Base-by-base conservation (phyloP, 2,113 vertebrate species). In the Passer domesticus region DNA sequence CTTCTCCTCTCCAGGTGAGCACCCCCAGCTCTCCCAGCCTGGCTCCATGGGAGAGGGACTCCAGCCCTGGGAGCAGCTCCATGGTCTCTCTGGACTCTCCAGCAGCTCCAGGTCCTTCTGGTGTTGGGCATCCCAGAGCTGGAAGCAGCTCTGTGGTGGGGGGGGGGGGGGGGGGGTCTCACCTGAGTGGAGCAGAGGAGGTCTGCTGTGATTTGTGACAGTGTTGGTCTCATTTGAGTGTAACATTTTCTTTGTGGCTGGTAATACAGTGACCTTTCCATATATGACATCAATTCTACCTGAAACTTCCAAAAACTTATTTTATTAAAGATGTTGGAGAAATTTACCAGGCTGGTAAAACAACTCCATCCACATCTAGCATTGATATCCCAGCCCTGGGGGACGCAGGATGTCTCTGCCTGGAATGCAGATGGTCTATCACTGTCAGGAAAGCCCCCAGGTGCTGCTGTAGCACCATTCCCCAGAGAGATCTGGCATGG, bases 371-470 rank as follows among this genome's bases (percentile, higher is more conserved):
- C 2, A 0, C 8, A 3, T 15, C 35, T 44, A 33, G 27, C 74
- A 47, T 14, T 47, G 59, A 47, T 17, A 24, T 60, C 37, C 46
- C 66, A 49, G 70, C 25, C 30, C 43, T 46, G 15, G 4, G 74
- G 67, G 19, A 47, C 10, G 25, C 0, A 1, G 70, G 73, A 16
- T 16, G 21, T 27, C 2, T 2, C 43, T 83, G 64, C 41, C 50
- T n/a, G 17, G 53, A 69, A 13, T 15, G 17, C 53, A 69, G 73
- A 27, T 0, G 1, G 8, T 27, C 30, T 15, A 18, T 59, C 56
- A 20, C 25, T 0, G 0, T 8, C 1, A 2, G 64, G 49, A 80
- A 31, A 62, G 31, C 13, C 53, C 28, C 39, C 0, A 0, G 5
- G 64, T 62, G 50, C 62, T 17, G 43, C 28, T 53, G 31, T 1